These are phyloP conservation scores for Nasonia longicornis DNA, from an alignment of 1,140 invertebrate species.

Conservation along the genomic window DNA sequence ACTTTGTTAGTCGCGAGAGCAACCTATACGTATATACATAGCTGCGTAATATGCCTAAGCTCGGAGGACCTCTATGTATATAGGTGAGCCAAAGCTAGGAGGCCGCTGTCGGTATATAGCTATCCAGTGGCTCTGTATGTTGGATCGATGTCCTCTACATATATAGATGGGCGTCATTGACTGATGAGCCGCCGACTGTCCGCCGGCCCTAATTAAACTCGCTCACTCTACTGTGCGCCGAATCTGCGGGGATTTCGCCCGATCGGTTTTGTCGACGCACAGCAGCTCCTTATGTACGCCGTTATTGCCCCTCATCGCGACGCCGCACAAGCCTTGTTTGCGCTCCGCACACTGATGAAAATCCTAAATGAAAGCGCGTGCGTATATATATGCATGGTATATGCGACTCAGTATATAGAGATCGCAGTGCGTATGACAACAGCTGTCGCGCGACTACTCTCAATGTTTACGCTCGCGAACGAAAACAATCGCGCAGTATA, in stretches of 20 bases:
- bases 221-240: neutral
- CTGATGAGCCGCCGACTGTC: neutral
- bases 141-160: neutral
- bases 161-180: conserved; percentile 6
- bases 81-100: too few species aligned
- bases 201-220: conserved; percentile 32
- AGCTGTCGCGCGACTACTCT: too few species aligned
- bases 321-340: neutral
- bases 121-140: neutral
- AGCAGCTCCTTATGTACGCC: neutral
- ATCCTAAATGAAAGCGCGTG: too few species aligned
- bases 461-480: too few species aligned
- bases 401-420: too few species aligned
- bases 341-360: neutral
- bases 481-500: too few species aligned
- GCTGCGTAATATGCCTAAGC: too few species aligned
- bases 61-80: too few species aligned
- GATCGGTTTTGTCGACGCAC: conserved; percentile 21
- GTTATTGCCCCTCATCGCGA: too few species aligned
- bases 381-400: too few species aligned
- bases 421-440: too few species aligned
- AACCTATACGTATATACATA: neutral
- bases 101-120: neutral
- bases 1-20: neutral
- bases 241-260: conserved; percentile 13